Conservation (phyloP, 2,113 vertebrate genomes). For the Nothobranchius kuhntae region DNA sequence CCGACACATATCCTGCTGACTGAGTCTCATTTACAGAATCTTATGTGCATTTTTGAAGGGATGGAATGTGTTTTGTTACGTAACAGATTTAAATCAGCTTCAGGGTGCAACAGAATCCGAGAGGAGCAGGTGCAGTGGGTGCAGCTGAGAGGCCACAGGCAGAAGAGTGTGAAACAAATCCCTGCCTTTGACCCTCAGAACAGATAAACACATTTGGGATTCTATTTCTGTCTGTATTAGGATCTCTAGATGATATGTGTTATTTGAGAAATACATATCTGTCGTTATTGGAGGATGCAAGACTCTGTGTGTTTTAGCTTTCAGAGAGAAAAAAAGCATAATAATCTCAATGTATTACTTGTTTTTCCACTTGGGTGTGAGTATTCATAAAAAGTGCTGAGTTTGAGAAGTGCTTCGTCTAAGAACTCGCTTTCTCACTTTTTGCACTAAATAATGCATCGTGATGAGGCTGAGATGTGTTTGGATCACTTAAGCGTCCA, state of each 20-base stretch:
- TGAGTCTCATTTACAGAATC: slow-evolving; percentile 22
- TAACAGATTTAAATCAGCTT: neutral
- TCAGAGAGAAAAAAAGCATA: neutral
- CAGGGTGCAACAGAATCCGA: neutral
- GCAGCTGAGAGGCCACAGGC: slow-evolving; percentile 16
- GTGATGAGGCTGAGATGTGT: slow-evolving; percentile 9
- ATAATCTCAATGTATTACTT: neutral
- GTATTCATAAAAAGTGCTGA: neutral
- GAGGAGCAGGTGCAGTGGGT: slow-evolving; percentile 28
- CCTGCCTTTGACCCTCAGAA: slow-evolving; percentile 23
- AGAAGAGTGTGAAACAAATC: slow-evolving; percentile 7
- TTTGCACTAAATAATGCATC: slow-evolving; percentile 36
- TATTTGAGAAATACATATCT: slow-evolving; percentile 24
- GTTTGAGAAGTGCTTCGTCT: neutral
- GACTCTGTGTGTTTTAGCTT: no score
- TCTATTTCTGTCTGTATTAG: slow-evolving; percentile 36
- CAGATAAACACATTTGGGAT: slow-evolving; percentile 36
- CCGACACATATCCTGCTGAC: neutral
- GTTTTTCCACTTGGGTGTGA: slow-evolving; percentile 4
- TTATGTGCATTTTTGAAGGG: slow-evolving; percentile 12
- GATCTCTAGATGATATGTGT: slow-evolving; percentile 14
- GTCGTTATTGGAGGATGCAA: no score
- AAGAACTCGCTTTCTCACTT: slow-evolving; percentile 18
- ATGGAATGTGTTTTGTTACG: neutral
- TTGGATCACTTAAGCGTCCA: neutral